Evolutionary conservation across 2,797 vertebrate genomes (phyloP).

Genomic region (Hybognathus amarus): DNA sequence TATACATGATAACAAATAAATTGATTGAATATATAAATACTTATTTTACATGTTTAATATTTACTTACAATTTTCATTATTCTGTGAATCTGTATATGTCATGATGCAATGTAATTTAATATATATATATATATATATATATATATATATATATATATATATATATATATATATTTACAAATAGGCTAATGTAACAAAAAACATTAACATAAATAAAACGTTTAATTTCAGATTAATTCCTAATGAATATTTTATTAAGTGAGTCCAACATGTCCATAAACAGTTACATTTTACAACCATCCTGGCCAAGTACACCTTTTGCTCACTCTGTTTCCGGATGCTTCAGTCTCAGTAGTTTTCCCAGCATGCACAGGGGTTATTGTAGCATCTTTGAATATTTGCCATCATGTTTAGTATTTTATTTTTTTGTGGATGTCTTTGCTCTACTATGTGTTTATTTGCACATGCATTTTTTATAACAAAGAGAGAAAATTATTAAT

Average conservation of each 20-base stretch:
- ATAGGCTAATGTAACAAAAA: too few species aligned
- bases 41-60: background rate
- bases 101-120: background rate
- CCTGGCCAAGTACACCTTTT: background rate
- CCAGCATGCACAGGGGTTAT: conserved; percentile 19
- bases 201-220: background rate
- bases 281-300: background rate
- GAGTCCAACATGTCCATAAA: background rate
- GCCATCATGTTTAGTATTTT: background rate
- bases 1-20: background rate
- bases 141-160: too few species aligned
- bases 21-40: background rate
- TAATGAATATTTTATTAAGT: background rate
- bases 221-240: background rate
- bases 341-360: background rate
- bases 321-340: background rate
- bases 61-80: background rate
- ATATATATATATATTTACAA: too few species aligned
- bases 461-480: background rate
- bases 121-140: too few species aligned
- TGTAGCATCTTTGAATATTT: background rate
- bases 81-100: background rate
- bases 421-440: background rate
- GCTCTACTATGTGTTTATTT: background rate
- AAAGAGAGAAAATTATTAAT: background rate